phyloP scores from a whole-genome alignment of 2,888 invertebrate genomes.

The Abscondita cerata region DNA sequence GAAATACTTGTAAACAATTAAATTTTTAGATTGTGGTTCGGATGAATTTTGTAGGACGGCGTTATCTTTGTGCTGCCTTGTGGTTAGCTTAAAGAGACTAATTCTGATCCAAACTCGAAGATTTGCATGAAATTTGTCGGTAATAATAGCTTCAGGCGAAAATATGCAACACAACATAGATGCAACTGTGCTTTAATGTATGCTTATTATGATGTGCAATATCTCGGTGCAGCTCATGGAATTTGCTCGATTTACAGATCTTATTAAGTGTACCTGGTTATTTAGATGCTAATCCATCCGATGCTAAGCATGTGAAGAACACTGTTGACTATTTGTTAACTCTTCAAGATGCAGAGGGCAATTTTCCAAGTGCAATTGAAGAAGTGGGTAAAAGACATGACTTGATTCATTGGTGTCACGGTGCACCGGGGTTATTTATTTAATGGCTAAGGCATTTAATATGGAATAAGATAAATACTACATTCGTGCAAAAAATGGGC shows the following conservation, averaged over 20 bases:
- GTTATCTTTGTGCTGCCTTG: slow-evolving; percentile 78
- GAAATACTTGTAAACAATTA: slow-evolving; percentile 60
- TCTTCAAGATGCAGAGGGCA: slow-evolving; percentile 72
- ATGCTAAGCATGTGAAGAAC: slow-evolving; percentile 66
- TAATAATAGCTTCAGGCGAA: slow-evolving; percentile 76
- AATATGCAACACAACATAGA: slow-evolving; percentile 66
- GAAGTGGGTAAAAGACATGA: slow-evolving; percentile 70
- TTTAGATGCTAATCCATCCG: slow-evolving; percentile 61
- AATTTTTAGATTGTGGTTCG: slow-evolving; percentile 71
- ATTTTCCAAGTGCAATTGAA: slow-evolving; percentile 67
- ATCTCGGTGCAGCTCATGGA: slow-evolving; percentile 77
- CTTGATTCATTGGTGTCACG: slow-evolving; percentile 91
- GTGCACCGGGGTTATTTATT: slow-evolving; percentile 82
- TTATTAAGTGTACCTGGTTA: slow-evolving; percentile 68
- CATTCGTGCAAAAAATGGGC: slow-evolving; percentile 71
- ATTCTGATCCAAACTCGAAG: slow-evolving; percentile 58
- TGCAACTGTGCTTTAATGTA: slow-evolving; percentile 79
- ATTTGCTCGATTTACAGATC: slow-evolving; percentile 71
- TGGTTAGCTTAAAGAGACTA: slow-evolving; percentile 71
- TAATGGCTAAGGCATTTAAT: slow-evolving; percentile 81
- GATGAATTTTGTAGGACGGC: slow-evolving; percentile 91
- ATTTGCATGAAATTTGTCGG: slow-evolving; percentile 71
- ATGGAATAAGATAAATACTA: slow-evolving; percentile 78
- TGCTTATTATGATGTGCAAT: slow-evolving; percentile 75
- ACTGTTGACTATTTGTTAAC: slow-evolving; percentile 72